Base-by-base conservation (phyloP, 2,797 vertebrate genomes). In the Potorous gilbertii region DNA sequence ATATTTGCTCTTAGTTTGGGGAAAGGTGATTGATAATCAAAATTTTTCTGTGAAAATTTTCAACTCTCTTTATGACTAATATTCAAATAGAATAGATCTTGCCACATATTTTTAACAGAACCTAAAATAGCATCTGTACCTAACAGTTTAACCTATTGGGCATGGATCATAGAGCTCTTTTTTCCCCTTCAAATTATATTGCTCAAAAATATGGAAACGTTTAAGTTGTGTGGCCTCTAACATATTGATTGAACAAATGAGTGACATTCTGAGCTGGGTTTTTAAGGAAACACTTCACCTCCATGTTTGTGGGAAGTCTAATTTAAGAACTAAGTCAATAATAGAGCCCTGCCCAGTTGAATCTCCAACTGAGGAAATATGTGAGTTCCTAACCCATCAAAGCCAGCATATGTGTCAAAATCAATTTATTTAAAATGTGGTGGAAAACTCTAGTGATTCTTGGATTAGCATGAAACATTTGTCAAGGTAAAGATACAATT, bases 401-500 rank as follows among this genome's bases (percentile, higher is more conserved):
- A 55, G 16, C 56, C 92, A 91, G 16, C 52, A 40, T 94, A 28
- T 74, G 27, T 89, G 31, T 94, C 90, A 91, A 92, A 95, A 74
- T 92, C 5, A 96, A 59, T 92, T n/a, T 89, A 56, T 54, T n/a
- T 57, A 95, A 92, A 94, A 52, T 90, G 0, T 29, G 40, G 10
- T 91, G 34, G 14, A 92, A 92, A 56, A n/a, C 92, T 8, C 54
- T 34, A 91, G 11, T 54, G 95, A 18, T 28, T 95, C 31, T 96
- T 46, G 92, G 50, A 62, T 56, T 94, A 28, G 21, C 89, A 46
- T 91, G 56, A 91, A 40, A 52, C 57, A 6, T 93, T 94, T 95
- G 34, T 90, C 94, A 96, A 92, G 12, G 95, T 94, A 93, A 95
- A 97, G 18, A 46, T 31, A 56, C 50, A 96, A 92, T 95, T 62